A percentile compares a stretch with the other conserved stretches of the same genome.
These are phyloP conservation scores for Artibeus lituratus DNA, from an alignment of 2,797 vertebrate species.

Conservation along the genomic window DNA sequence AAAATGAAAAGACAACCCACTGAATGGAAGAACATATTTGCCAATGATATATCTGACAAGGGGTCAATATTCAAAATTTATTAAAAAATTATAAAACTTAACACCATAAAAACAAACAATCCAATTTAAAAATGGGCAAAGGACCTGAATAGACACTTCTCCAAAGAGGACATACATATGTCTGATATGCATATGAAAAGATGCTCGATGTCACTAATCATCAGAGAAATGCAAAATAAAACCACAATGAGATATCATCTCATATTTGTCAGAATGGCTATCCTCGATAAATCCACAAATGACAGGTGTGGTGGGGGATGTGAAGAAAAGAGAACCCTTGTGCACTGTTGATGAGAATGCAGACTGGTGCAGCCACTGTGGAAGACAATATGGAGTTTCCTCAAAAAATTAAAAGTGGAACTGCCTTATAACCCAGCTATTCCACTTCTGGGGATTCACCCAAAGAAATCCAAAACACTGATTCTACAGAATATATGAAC, in stretches of 20 bases:
- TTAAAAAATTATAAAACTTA: not conserved
- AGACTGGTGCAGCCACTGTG: not conserved
- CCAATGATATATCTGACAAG: not conserved
- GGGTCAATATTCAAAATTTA: not conserved
- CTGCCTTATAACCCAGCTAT: not conserved
- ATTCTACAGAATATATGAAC: not conserved
- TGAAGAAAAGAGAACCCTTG: not conserved
- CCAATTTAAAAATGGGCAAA: not conserved
- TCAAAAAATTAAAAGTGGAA: not conserved
- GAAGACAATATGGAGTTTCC: not conserved
- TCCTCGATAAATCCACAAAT: not conserved
- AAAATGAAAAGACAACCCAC: not conserved
- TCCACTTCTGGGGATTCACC: not conserved
- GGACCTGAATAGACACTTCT: not conserved
- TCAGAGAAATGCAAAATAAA: not conserved
- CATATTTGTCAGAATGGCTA: not conserved
- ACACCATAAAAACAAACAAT: not conserved
- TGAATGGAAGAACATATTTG: not conserved
- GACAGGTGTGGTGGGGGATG: not conserved
- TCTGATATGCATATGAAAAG: not conserved
- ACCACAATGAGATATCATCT: not conserved
- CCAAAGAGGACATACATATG: not conserved
- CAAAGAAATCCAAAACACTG: not conserved
- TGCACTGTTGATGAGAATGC: not conserved
- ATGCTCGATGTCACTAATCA: not conserved